A percentile compares a stretch with the other conserved stretches of the same genome.
Conservation (phyloP, 37 sponge, comb jelly and placozoan species). For the Tethya wilhelma region DNA sequence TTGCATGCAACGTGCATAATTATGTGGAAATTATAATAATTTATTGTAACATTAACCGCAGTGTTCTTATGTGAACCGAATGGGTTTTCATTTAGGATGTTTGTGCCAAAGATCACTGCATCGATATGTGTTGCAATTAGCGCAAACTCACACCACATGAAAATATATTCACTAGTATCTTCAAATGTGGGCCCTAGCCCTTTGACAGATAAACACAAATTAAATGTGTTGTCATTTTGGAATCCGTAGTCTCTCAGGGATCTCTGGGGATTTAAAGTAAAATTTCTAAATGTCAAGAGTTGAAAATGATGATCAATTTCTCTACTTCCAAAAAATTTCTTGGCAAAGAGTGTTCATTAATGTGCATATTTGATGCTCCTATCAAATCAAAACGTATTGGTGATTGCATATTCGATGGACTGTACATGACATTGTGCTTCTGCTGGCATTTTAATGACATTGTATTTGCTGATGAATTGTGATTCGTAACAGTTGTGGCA, state of each 20-base stretch:
- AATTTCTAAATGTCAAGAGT: background rate
- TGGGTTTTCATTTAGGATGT: conserved; percentile 17
- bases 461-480: too few relatives aligned
- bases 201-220: background rate
- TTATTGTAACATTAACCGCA: too few relatives aligned
- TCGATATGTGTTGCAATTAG: background rate
- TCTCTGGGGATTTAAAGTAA: background rate
- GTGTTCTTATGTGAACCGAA: too few relatives aligned
- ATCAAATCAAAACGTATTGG: too few relatives aligned
- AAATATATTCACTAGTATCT: background rate
- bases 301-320: background rate
- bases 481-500: too few relatives aligned
- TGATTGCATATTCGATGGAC: too few relatives aligned
- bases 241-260: background rate
- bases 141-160: conserved; percentile 1
- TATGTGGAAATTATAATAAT: too few relatives aligned
- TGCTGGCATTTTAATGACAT: too few relatives aligned
- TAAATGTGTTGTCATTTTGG: background rate
- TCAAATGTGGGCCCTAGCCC: background rate
- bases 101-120: conserved; percentile 24
- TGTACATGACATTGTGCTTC: too few relatives aligned
- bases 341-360: background rate
- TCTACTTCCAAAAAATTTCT: background rate
- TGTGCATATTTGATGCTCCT: too few relatives aligned
- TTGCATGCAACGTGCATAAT: too few relatives aligned